A percentile compares a stretch with the other conserved stretches of the same genome.
Conservation (phyloP, 2,888 invertebrate species). For the Pecten maximus region DNA sequence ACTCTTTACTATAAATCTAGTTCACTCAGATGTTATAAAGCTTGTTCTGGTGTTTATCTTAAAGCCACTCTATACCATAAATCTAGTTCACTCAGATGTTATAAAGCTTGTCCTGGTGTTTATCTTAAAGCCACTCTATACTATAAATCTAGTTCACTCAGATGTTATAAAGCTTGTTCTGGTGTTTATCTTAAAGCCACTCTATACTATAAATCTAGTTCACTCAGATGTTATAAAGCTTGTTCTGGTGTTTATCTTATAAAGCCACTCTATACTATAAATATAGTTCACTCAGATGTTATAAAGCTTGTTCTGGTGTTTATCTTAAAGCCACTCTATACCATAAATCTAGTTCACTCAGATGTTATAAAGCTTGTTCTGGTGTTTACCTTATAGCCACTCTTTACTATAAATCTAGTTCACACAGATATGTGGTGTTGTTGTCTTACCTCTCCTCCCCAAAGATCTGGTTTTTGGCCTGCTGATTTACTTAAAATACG, state of each 20-base stretch:
- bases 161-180: background rate
- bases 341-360: no score
- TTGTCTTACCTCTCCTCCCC: slow-evolving; percentile 75
- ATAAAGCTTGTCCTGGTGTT: background rate
- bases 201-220: no score
- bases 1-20: no score
- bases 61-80: background rate
- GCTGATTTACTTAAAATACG: slow-evolving; percentile 74
- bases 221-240: no score
- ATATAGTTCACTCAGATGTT: no score
- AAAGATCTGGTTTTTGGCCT: slow-evolving; percentile 69
- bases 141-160: no score
- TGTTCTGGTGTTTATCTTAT: background rate
- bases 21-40: no score
- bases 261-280: background rate
- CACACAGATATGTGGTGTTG: background rate
- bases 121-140: background rate
- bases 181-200: background rate
- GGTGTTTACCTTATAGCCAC: background rate
- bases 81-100: no score
- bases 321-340: background rate
- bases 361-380: background rate
- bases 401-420: background rate
- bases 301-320: background rate
- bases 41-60: background rate